Percentiles rank a stretch among this genome's conserved stretches.
These are phyloP conservation scores for Mastomys coucha DNA, from an alignment of 2,113 vertebrate species.

Conservation along the genomic window DNA sequence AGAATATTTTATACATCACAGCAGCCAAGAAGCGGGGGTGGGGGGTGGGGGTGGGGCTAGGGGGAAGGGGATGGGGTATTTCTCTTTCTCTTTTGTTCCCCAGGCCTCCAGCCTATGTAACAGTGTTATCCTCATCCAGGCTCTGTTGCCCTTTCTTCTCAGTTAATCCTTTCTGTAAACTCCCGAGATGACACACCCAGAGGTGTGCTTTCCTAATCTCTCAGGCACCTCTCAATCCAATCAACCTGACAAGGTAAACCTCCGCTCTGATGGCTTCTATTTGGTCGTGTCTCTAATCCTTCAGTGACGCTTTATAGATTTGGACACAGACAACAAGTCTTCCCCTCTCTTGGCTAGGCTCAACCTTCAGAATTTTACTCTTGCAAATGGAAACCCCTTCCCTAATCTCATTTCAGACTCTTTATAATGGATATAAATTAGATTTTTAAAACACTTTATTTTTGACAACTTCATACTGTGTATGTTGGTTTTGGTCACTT, in stretches of 20 bases:
- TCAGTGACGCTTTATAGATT: not conserved
- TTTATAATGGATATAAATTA: not conserved
- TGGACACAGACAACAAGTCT: not conserved
- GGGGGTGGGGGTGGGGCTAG: too few species aligned
- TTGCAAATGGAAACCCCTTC: not conserved
- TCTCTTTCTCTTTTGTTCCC: not conserved
- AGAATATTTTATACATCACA: too few species aligned
- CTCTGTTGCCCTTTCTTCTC: not conserved
- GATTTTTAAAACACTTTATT: not conserved
- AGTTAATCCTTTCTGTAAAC: not conserved
- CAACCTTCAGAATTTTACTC: not conserved
- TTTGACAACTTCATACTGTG: not conserved
- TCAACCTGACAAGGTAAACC: not conserved
- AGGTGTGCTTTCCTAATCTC: not conserved
- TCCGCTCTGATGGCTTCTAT: not conserved
- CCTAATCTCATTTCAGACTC: not conserved
- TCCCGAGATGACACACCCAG: not conserved
- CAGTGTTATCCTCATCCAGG: not conserved
- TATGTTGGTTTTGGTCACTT: not conserved
- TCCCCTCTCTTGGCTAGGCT: not conserved
- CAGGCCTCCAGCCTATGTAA: not conserved
- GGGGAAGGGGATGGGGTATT: not conserved
- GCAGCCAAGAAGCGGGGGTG: too few species aligned
- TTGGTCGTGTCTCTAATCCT: not conserved
- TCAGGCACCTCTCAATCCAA: not conserved